A percentile compares a stretch with the other conserved stretches of the same genome.
Evolutionary conservation across 64 coral and sea anemone species (phyloP).

Genomic region (Pocillopora damicornis): DNA sequence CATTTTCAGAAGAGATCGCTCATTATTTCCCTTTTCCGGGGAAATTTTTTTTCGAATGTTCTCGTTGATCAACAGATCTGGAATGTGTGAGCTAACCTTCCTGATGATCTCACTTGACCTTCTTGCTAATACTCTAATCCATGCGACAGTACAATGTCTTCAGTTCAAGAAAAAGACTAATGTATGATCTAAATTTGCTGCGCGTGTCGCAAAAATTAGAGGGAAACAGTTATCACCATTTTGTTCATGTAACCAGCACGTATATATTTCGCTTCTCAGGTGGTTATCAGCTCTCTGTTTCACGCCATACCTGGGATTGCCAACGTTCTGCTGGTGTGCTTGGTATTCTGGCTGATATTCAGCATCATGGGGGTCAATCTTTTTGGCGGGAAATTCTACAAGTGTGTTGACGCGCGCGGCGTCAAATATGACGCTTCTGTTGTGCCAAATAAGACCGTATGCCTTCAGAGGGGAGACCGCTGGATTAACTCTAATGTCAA

Average conservation of each 20-base stretch:
- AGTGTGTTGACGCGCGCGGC: conserved; percentile 59
- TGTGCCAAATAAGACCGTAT: conserved; percentile 60
- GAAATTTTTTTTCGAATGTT: no score
- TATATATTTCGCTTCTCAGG: conserved; percentile 30
- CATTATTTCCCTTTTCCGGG: no score
- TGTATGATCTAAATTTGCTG: no score
- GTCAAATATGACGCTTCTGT: background rate
- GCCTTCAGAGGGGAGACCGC: conserved; percentile 29
- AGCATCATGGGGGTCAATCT: conserved; percentile 85
- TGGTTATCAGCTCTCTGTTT: conserved; percentile 69
- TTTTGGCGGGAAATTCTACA: conserved; percentile 89
- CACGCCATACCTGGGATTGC: conserved; percentile 76
- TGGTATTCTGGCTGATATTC: conserved; percentile 86
- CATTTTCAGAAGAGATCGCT: background rate
- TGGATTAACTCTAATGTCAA: conserved; percentile 78
- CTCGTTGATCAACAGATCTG: no score
- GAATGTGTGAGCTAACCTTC: no score
- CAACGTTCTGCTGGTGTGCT: conserved; percentile 78
- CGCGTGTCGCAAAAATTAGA: no score
- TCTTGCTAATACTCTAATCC: no score
- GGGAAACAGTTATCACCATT: no score
- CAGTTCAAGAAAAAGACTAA: no score
- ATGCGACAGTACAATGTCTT: no score
- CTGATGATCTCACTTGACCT: no score
- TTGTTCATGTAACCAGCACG: no score